Evolutionary conservation across 2,113 vertebrate genomes (phyloP).

Genomic region (Forbesichthys agassizii): DNA sequence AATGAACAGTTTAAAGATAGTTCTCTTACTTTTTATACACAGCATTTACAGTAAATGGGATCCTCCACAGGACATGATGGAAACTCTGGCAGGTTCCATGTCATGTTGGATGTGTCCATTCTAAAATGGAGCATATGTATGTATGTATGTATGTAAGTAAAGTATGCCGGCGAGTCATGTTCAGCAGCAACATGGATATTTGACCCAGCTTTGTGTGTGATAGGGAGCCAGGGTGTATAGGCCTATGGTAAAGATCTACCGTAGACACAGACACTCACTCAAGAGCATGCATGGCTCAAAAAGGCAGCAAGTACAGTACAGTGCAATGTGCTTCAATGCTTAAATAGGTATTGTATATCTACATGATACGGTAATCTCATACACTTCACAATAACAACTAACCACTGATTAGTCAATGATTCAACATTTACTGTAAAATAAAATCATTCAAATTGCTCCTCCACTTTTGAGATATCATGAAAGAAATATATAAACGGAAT

Average conservation of each 20-base stretch:
- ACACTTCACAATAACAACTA: background rate
- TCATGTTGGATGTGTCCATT: conserved; percentile 66
- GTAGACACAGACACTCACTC: background rate
- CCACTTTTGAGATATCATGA: background rate
- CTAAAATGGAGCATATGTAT: conserved; percentile 72
- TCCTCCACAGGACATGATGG: conserved; percentile 61
- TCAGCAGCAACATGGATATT: conserved; percentile 76
- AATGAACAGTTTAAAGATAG: conserved; percentile 32
- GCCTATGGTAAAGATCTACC: conserved; percentile 63
- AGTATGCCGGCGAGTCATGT: conserved; percentile 75
- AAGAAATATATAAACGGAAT: too few species aligned
- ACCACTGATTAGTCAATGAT: background rate
- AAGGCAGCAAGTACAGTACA: background rate
- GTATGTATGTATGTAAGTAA: conserved; percentile 21
- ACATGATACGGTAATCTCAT: background rate
- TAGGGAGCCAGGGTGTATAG: conserved; percentile 78
- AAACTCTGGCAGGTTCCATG: conserved; percentile 63
- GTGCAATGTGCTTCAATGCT: background rate
- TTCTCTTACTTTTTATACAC: conserved; percentile 32
- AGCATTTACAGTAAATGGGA: conserved; percentile 14
- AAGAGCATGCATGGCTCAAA: conserved; percentile 10
- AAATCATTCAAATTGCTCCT: background rate
- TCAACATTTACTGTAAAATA: background rate
- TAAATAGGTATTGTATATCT: background rate
- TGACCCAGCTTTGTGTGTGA: conserved; percentile 45